Percentiles rank a stretch among this genome's conserved stretches.
phyloP scores from a whole-genome alignment of 2,797 vertebrate species.

The Tenualosa thibaudeaui region DNA sequence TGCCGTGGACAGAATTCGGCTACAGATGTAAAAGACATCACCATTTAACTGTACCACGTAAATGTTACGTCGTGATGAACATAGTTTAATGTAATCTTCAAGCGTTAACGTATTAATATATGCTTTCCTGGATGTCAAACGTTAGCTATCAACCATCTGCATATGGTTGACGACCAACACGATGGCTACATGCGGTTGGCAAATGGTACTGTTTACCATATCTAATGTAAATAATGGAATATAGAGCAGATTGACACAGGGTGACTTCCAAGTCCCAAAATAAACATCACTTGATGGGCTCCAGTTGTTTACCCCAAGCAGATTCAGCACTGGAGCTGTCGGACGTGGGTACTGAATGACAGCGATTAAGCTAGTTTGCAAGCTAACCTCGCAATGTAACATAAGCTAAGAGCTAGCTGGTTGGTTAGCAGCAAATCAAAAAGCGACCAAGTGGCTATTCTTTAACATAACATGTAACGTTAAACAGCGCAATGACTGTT shows the following conservation, averaged over 20 bases:
- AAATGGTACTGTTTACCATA: not conserved
- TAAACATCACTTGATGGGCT: not conserved
- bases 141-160: not conserved
- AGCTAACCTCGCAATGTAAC: conserved; percentile 14
- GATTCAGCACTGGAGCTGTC: conserved; percentile 21
- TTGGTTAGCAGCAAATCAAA: not conserved
- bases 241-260: not conserved
- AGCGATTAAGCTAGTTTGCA: not conserved
- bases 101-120: not conserved
- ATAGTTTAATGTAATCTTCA: not conserved
- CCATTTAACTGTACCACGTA: not conserved
- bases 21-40: not conserved
- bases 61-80: not conserved
- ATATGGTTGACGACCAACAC: not conserved
- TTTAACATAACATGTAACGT: not conserved
- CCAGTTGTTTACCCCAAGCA: not conserved
- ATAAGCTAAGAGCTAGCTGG: conserved; percentile 2
- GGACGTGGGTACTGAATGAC: not conserved
- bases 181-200: not conserved
- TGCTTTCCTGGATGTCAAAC: not conserved
- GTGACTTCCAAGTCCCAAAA: not conserved
- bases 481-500: not conserved
- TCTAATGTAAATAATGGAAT: not conserved
- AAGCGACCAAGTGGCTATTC: conserved; percentile 3
- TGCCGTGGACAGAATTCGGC: not conserved